Evolutionary conservation across 2,113 vertebrate genomes (phyloP), one percentile per base, ranked within the genome.

Genomic region (Talpa occidentalis): DNA sequence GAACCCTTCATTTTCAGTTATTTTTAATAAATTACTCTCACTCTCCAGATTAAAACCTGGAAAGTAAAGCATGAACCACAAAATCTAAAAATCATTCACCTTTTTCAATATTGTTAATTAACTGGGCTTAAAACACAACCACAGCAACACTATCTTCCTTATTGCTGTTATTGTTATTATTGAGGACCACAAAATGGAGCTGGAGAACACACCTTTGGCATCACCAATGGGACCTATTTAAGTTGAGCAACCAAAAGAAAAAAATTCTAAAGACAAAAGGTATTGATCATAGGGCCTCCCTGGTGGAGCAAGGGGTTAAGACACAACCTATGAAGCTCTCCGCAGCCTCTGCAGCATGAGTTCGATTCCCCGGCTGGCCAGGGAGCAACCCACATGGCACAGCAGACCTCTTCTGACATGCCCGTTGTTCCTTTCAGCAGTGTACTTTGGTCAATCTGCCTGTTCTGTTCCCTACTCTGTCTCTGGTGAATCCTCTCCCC

Each of bases 71-170:
- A 59, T 77, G 69, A 70, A 40, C 17, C 72, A 87, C 11, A 32
- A 84, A 22, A 87, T 84, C 54, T 88, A 60, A 92, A 88, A 90
- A 56, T 6, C 30, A 84, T 56, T 88, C 3, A 76, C 37, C 1
- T 52, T 32, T 24, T 78, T 90, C 37, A 81, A 88, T 90, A 93
- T 91, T 94, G 60, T 70, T 82, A 74, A 90, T 76, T 49, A 82
- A 19, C 6, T 72, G 26, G 54, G 15, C 66, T 95, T 86, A 88
- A 90, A 88, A 47, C 35, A 85, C 54, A 67, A 60, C 22, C 70
- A 10, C 2, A 79, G 70, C 7, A 64, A 62, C 30, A 80, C 60
- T 93, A 44, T 90, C 88, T 95, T 64, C 10, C 8, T 88, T 94
- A 59, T 90, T 90, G 90, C 59, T 17, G 3, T 88, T 70, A 1